Evolutionary conservation across 2,888 invertebrate genomes (phyloP).

Genomic region (Cheilosia vernalis): DNA sequence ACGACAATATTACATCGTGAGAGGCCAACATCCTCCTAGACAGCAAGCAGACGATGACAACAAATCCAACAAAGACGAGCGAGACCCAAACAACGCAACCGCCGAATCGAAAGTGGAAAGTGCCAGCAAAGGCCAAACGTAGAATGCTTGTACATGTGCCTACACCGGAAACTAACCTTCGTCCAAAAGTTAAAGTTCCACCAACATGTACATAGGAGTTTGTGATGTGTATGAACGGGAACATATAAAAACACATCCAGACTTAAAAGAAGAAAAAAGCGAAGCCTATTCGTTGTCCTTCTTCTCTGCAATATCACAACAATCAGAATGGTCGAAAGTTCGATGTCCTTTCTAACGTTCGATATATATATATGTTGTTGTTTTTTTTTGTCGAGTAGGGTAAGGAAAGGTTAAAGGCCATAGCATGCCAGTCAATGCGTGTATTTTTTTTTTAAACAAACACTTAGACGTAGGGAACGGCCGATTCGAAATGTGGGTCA

Average conservation of each 20-base stretch:
- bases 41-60: conserved; percentile 54
- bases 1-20: conserved; percentile 28
- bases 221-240: conserved; percentile 36
- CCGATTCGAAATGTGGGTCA: conserved; percentile 61
- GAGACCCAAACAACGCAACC: conserved; percentile 50
- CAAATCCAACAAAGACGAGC: background rate
- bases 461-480: conserved; percentile 12
- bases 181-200: conserved; percentile 68
- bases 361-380: conserved; percentile 9
- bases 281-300: conserved; percentile 52
- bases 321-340: conserved; percentile 59
- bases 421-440: conserved; percentile 57
- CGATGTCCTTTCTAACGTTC: conserved; percentile 71
- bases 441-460: conserved; percentile 33
- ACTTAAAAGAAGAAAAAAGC: conserved; percentile 47
- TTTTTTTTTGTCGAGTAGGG: conserved; percentile 14
- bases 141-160: conserved; percentile 62
- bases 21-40: conserved; percentile 51
- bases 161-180: conserved; percentile 72
- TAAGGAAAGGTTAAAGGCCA: conserved; percentile 63
- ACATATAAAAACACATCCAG: conserved; percentile 16
- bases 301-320: background rate
- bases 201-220: conserved; percentile 18
- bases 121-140: conserved; percentile 54
- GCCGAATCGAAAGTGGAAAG: conserved; percentile 62